Evolutionary conservation across 2,113 vertebrate species (phyloP), one percentile per base, ranked within the genome.

Genomic region (Pyxicephalus adspersus): DNA sequence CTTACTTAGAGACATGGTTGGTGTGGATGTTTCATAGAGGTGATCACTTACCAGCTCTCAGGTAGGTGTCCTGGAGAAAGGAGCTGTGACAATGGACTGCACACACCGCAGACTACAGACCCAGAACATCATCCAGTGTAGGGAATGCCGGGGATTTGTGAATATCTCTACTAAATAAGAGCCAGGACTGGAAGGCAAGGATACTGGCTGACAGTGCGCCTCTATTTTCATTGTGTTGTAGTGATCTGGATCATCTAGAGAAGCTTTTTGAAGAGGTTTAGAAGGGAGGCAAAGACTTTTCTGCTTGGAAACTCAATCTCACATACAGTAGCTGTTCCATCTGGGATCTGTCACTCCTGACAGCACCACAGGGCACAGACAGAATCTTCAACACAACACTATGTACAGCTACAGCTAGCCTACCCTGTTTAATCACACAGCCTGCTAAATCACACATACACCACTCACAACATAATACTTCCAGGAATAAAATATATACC

Each of bases 331-430:
- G 95, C 95, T 91, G 89, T 88, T 87, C 92, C 92, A 89, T 94
- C 95, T 95, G 95, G 93, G 91, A 94, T 94, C 90, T 93, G 94
- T 95, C 94, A 95, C 91, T 54, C 88, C 91, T 95, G 95, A 95
- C 95, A 95, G 94, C 94, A 93, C 87, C 88, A 87, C 87, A 86
- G 94, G 93, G 93, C 93, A 93, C 91, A 87, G 92, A 90, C 88
- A 85, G 85, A 92, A 91, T 95, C 92, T 89, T 92, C 93, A 76
- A 88, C 92, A 87, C 89, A 91, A 86, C 88, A 85, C 89, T 87
- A 89, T 89, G 89, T 85, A 89, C 89, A 90, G 86, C 90, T 90
- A 88, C 88, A 83, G 84, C 84, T 88, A 90, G 90, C 88, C 34
- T 65, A 91, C 89, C 88, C 90, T 91, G 83, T 86, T 88, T 85